These are phyloP conservation scores for Agriopis marginaria DNA, from an alignment of 2,888 invertebrate species.

Conservation along the genomic window DNA sequence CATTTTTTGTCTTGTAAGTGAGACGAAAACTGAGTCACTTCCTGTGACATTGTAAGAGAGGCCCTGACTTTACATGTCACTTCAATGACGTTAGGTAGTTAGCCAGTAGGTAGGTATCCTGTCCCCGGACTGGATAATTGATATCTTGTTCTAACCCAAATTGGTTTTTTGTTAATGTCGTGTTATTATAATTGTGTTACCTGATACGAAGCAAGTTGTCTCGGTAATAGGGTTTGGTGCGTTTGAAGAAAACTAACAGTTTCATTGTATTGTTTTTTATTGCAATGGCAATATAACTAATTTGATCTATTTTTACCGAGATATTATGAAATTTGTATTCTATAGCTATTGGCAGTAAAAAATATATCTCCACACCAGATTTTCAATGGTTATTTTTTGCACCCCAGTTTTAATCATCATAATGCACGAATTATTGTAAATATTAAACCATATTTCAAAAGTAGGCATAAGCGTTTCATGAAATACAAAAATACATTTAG, in stretches of 20 bases:
- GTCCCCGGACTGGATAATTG: slow-evolving; percentile 22
- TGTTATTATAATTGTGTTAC: slow-evolving; percentile 17
- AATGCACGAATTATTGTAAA: too few species aligned
- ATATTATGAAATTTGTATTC: background rate
- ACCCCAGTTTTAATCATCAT: too few species aligned
- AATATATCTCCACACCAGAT: too few species aligned
- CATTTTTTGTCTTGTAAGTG: slow-evolving; percentile 42
- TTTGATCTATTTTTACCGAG: background rate
- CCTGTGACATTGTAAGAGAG: slow-evolving; percentile 58
- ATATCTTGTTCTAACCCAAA: slow-evolving; percentile 20
- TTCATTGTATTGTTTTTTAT: background rate
- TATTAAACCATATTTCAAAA: too few species aligned
- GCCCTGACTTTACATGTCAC: slow-evolving; percentile 66
- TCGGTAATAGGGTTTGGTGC: background rate
- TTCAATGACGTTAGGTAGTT: slow-evolving; percentile 49
- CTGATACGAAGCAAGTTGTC: slow-evolving; percentile 3
- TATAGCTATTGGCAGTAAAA: too few species aligned
- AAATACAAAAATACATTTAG: background rate
- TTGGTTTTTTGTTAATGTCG: slow-evolving; percentile 10
- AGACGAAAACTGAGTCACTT: slow-evolving; percentile 65
- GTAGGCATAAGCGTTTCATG: background rate
- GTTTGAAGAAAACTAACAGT: background rate
- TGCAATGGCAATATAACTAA: background rate
- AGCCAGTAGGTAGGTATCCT: slow-evolving; percentile 24
- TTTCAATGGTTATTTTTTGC: too few species aligned